Percentiles rank a stretch among this genome's conserved stretches.
Conservation (phyloP, 2,797 vertebrate genomes). For the Avahi laniger region DNA sequence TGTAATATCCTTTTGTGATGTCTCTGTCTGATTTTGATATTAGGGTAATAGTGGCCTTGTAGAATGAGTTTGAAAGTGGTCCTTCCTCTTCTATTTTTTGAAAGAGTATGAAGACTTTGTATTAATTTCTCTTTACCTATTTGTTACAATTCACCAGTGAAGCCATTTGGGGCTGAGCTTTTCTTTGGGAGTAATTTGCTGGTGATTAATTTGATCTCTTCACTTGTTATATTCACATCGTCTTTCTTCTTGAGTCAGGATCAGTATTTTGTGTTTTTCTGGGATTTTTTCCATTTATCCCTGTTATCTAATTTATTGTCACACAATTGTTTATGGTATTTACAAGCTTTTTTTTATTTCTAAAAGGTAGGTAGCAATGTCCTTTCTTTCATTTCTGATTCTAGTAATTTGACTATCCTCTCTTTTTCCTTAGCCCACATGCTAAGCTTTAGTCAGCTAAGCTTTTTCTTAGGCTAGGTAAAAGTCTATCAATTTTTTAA, state of each 20-base stretch:
- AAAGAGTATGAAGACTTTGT: background rate
- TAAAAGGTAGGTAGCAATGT: background rate
- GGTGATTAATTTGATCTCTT: background rate
- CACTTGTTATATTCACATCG: background rate
- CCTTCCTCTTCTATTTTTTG: background rate
- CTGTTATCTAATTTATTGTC: background rate
- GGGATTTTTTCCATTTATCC: background rate
- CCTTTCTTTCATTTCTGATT: background rate
- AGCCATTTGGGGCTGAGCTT: background rate
- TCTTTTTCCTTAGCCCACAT: background rate
- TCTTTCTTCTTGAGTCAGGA: background rate
- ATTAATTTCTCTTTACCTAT: background rate
- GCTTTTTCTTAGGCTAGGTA: background rate
- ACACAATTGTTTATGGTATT: background rate
- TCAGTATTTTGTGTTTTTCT: background rate
- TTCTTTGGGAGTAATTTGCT: background rate
- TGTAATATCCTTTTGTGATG: background rate
- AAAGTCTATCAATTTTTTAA: background rate
- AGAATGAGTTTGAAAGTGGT: background rate
- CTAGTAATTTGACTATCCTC: background rate
- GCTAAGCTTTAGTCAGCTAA: too few relatives aligned
- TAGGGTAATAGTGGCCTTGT: background rate
- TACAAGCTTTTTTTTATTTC: background rate
- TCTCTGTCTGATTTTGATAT: background rate
- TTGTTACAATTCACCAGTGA: background rate